phyloP scores from a whole-genome alignment of 2,888 invertebrate genomes.

The Autographa pulchrina region DNA sequence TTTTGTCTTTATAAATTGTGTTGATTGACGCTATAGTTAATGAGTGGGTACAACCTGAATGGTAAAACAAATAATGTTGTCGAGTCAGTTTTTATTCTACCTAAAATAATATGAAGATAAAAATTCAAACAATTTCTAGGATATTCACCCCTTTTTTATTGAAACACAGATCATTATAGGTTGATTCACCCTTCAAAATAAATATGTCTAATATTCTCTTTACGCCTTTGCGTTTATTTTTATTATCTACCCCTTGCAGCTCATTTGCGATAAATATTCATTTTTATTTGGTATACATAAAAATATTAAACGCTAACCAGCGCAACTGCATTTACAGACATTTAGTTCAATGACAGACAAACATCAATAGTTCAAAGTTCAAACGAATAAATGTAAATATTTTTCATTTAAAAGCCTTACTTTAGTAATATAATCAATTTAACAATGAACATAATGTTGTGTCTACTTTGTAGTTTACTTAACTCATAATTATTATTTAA shows the following conservation, averaged over 20 bases:
- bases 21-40: constrained; percentile 66
- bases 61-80: constrained; percentile 18
- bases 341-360: constrained; percentile 14
- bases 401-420: too few relatives aligned
- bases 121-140: neutral
- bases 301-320: constrained; percentile 32
- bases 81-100: constrained; percentile 5
- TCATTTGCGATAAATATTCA: constrained; percentile 21
- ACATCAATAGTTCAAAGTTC: constrained; percentile 11
- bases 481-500: too few relatives aligned
- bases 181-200: constrained; percentile 16
- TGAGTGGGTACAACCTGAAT: constrained; percentile 44
- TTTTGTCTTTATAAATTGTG: constrained; percentile 72
- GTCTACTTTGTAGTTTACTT: too few relatives aligned
- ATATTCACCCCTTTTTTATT: constrained; percentile 15
- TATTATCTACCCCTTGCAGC: neutral
- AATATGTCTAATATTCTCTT: constrained; percentile 26
- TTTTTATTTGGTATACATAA: constrained; percentile 31
- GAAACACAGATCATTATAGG: constrained; percentile 18
- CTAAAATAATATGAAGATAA: constrained; percentile 11
- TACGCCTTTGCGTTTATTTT: constrained; percentile 16
- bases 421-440: too few relatives aligned
- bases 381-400: constrained; percentile 17
- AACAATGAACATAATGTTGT: too few relatives aligned
- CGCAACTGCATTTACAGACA: constrained; percentile 10